Base-by-base conservation (phyloP, 2,797 vertebrate species). In the Sebastes diaconus region DNA sequence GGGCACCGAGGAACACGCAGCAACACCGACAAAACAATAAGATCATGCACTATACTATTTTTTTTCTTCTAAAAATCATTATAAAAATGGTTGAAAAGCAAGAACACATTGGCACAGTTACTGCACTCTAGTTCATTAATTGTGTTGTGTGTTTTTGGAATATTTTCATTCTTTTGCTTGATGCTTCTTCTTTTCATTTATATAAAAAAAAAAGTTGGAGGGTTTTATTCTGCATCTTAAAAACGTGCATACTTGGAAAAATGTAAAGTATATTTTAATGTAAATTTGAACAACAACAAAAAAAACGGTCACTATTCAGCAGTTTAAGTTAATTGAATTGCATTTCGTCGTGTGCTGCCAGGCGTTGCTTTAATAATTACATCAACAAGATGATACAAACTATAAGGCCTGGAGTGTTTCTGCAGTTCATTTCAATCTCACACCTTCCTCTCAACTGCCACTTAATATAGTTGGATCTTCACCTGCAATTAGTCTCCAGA, bases 261-360 rank as follows among this genome's bases (percentile, higher is more conserved):
- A 66, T 46, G 25, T 59, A 46, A 73, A 68, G 93, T 91, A 92
- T 92, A 94, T 95, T 94, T 95, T 95, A 95, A 92, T 94, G 57
- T 83, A 68, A 69, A 84, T 81, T 57, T 76, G 4, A 69, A 73
- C 32, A 29, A 52, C 27, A n/a, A 22, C 46, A 36, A 22, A 81
- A 68, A 68, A 24, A 60, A 63, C 94, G 93, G 90, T 95, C 94
- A 93, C 95, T 96, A 95, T 96, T 96, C 94, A 96, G 91, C 92
- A 94, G 85, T 95, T 95, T 96, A 96, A 97, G 97, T 96, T 96
- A 97, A 97, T 97, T 97, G 95, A 97, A 97, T 96, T 96, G 96
- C 96, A 96, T 97, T 96, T 96, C 94, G 94, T 96, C 94, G 95
- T 95, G 94, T 95, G 95, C 97, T 97, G 96, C 96, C 96, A 96